Evolutionary conservation across 2,797 vertebrate genomes (phyloP).

Genomic region (Mus caroli): DNA sequence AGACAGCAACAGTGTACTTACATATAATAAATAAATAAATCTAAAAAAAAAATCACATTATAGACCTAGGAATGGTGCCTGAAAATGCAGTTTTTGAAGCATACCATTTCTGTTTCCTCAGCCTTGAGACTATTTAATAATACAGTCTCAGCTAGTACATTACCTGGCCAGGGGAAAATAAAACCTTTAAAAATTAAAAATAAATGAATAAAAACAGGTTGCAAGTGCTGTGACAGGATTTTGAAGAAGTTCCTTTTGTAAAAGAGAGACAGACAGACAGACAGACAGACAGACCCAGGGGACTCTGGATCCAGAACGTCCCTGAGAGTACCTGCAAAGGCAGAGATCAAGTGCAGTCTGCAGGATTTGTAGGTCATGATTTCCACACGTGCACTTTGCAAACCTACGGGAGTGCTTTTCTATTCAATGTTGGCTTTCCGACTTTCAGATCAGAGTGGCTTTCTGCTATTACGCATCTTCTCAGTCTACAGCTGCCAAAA

Average conservation of each 20-base stretch:
- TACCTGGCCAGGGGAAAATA: neutral
- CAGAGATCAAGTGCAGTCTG: neutral
- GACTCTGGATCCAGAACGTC: neutral
- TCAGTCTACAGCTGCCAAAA: constrained; percentile 61
- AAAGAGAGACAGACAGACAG: neutral
- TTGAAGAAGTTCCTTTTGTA: neutral
- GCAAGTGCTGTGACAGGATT: neutral
- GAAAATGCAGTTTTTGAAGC: constrained; percentile 33
- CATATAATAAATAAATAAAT: too few species aligned
- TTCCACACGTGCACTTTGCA: neutral
- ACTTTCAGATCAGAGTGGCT: neutral
- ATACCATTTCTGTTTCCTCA: neutral
- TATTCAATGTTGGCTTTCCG: constrained; percentile 22
- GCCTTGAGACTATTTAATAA: neutral
- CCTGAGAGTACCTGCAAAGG: neutral
- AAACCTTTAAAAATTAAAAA: neutral
- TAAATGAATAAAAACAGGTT: neutral
- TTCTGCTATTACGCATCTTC: neutral
- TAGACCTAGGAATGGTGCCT: constrained; percentile 9
- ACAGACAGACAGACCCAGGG: neutral
- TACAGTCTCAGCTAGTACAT: neutral
- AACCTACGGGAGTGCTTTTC: neutral
- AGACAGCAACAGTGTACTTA: too few species aligned
- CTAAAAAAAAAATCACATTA: neutral
- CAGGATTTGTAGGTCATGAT: neutral